Base-by-base conservation (phyloP, 1,140 invertebrate species). In the Orchestia grillus region DNA sequence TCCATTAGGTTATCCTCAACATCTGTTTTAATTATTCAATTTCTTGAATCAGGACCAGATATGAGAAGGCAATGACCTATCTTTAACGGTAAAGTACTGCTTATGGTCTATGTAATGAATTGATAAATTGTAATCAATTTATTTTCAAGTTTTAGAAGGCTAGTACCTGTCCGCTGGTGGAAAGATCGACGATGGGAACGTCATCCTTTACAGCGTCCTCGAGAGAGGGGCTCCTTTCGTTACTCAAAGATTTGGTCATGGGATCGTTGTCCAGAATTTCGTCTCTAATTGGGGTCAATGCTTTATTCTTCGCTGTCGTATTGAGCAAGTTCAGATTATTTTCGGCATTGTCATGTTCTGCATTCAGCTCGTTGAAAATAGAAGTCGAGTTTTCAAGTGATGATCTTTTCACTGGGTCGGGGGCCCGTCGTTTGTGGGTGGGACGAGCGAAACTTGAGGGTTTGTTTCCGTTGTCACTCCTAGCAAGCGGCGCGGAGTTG, bases 161-260 rank as follows among this genome's bases (percentile, higher is more conserved):
- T 77, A 15, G 36, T 91, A 94, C 92, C 92, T 94, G 92, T 44
- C 92, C 92, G 41, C 92, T 94, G 92, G 92, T 94, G 44, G 92
- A 94, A 6, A 94, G 92, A 45, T 94, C 92, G 36, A 94, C 92
- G 19, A 44, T 40, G 19, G 92, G 92, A 40, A 45, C 44, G 40
- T 94, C 92, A 15, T 94, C 92, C 44, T 91, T 91, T 4, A 44
- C 44, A 41, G 3, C 28, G 41, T 91, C 88, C 41, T 77, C 62
- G 28, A 77, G 62, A 23, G 62, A 77, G 36, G 28, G 11, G 3
- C 36, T 28, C 28, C 28, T 77, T 77, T 77, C 28, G 62, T 23
- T 36, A 28, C 62, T 77, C 11, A 77, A 77, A 36, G 62, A 28
- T 28, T 28, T 77, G 11, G 28, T 77, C 62, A 77, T 77, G 15